Evolutionary conservation across 2,888 invertebrate species (phyloP), one percentile per base, ranked within the genome.

Genomic region (Hyalella azteca): DNA sequence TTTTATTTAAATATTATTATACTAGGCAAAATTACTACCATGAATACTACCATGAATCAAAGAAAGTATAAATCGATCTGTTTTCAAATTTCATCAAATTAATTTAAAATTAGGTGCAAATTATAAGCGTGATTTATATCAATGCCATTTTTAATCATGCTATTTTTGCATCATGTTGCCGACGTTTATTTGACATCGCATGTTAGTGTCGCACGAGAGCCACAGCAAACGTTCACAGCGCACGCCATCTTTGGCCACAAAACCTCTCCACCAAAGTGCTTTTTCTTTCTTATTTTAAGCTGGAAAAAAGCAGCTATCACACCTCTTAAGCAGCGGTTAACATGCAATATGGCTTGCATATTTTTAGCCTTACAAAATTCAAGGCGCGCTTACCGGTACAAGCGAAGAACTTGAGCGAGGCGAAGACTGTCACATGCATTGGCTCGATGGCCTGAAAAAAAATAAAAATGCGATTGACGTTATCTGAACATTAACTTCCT

Each of bases 271-370:
- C 66, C 36, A 36, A 66, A 66, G 66, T 66, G 66, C 66, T 36
- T 36, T 36, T 29, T 29, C 36, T 66, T 36, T 15, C 66, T 66
- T 66, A 66, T 66, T 66, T 36, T 19, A 66, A 66, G 36, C 66
- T 19, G 66, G 36, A 66, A 66, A 66, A 66, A 66, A 66, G 66
- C 66, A 66, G 36, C 66, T 66, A 66, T 66, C 66, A 36, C 66
- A n/a, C 19, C 66, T 19, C 36, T 66, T 66, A 66, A 66, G 36
- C 66, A 66, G 36, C 66, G 66, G n/a, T 66, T 66, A 66, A 66
- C 66, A 66, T 66, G 66, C 66, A 66, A 66, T 66, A 66, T 66
- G 19, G 66, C 66, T 66, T 66, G 66, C 66, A 66, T 66, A 66
- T 66, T 66, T 66, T 66, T 22, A 5, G 36, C 36, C 36, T 36